These are phyloP conservation scores for Leuciscus waleckii DNA, from an alignment of 2,797 vertebrate species.

Conservation along the genomic window DNA sequence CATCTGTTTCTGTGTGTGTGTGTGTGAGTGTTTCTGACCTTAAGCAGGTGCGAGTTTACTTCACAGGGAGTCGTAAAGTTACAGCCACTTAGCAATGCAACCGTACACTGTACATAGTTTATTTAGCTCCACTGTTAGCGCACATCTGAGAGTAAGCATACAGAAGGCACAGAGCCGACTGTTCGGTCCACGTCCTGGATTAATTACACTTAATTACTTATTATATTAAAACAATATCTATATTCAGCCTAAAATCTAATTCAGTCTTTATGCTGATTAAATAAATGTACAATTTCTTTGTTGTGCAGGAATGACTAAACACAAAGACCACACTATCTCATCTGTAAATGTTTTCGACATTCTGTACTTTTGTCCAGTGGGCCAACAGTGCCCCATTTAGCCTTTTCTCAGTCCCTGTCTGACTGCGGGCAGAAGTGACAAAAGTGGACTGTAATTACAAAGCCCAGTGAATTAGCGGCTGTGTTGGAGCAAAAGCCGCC, in stretches of 20 bases:
- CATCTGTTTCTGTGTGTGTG: slow-evolving; percentile 28
- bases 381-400: slow-evolving; percentile 21
- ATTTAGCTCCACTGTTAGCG: slow-evolving; percentile 11
- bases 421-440: background rate
- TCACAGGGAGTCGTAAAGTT: slow-evolving; percentile 42
- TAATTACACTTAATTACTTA: background rate
- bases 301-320: background rate
- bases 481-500: slow-evolving; percentile 39
- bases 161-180: slow-evolving; percentile 44
- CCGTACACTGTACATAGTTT: slow-evolving; percentile 11
- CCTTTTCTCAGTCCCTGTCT: slow-evolving; percentile 14
- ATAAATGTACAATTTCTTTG: background rate
- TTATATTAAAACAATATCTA: background rate
- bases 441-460: slow-evolving; percentile 63
- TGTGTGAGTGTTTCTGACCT: slow-evolving; percentile 33
- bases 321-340: background rate
- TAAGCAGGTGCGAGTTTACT: slow-evolving; percentile 48
- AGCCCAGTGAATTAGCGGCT: slow-evolving; percentile 67
- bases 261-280: background rate
- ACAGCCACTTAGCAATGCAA: slow-evolving; percentile 37
- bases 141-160: slow-evolving; percentile 72
- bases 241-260: background rate
- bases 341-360: background rate
- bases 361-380: slow-evolving; percentile 17
- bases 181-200: background rate